Base-by-base conservation (phyloP, 2,888 invertebrate genomes). In the Standfussiana lucernea region DNA sequence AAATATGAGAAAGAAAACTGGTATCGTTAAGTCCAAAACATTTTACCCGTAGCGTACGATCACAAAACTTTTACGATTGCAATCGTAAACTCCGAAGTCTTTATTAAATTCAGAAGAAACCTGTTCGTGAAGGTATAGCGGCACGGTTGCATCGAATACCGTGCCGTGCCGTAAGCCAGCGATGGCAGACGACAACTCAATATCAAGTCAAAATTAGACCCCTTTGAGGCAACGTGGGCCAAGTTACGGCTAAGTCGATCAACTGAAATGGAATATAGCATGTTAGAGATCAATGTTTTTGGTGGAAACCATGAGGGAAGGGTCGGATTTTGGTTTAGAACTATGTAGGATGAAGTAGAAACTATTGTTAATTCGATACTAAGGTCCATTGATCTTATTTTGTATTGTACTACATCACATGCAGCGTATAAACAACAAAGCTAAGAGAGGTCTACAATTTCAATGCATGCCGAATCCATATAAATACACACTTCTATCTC, bases 71-170 rank as follows among this genome's bases (percentile, higher is more conserved):
- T 94, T 94, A 95, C 92, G 93, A 93, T 90, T 89, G 83, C 82
- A 86, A 91, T 90, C 92, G 91, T 94, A 93, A 94, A 94, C 89
- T 81, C 78, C 80, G 88, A 91, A 83, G 92, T 89, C 93, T 94
- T 94, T 94, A 95, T 95, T 93, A 93, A 94, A 93, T 91, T 92
- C 90, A 88, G 89, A 87, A 88, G 79, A 86, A 89, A 91, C 91
- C 89, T 85, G 92, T 91, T 79, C 73, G 53, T 72, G 64, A 61
- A 47, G 32, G 75, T 62, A 76, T 82, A 78, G 77, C 72, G 72
- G 73, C 50, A 67, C 68, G 80, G 79, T 80, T 82, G 87, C 79
- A 82, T 82, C 83, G 82, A 53, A 69, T 70, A 50, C 66, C 78
- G 75, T 75, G 75, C 70, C 83, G 78, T 78, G 79, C 69, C 78